phyloP scores from a whole-genome alignment of 2,888 invertebrate genomes.

The Drosophila quinaria region DNA sequence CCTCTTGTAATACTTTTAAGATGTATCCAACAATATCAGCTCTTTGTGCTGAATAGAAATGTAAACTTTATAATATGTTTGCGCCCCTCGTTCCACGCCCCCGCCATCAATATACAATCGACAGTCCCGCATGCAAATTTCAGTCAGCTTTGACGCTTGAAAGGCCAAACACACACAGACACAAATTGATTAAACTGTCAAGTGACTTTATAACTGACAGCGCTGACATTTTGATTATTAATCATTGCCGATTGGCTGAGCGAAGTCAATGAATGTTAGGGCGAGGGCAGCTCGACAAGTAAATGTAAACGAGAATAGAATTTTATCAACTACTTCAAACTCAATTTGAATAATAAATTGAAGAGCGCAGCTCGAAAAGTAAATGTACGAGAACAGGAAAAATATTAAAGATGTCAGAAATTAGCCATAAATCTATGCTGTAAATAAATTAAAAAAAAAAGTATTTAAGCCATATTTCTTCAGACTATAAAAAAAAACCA shows the following conservation, averaged over 20 bases:
- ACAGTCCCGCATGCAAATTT: conserved; percentile 53
- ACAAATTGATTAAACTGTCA: conserved; percentile 79
- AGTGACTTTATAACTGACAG: conserved; percentile 78
- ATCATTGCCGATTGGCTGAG: conserved; percentile 72
- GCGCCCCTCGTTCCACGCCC: not conserved
- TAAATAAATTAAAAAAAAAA: not conserved
- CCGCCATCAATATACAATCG: conserved; percentile 14
- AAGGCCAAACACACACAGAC: conserved; percentile 33
- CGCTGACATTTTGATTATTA: conserved; percentile 80
- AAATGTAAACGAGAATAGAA: not conserved
- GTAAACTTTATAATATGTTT: conserved; percentile 63
- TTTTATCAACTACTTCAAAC: not conserved
- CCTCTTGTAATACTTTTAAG: conserved; percentile 8
- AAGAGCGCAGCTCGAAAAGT: not conserved
- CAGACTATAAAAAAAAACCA: too few relatives aligned
- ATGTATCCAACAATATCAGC: conserved; percentile 13
- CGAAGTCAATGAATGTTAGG: conserved; percentile 35
- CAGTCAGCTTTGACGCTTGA: conserved; percentile 44
- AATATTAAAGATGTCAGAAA: not conserved
- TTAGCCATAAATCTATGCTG: not conserved
- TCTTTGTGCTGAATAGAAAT: conserved; percentile 19
- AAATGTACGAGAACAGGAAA: not conserved
- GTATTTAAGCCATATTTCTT: not conserved
- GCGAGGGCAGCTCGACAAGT: conserved; percentile 28
- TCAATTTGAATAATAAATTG: not conserved